Evolutionary conservation across 2,113 vertebrate genomes (phyloP).

Genomic region (Mobula birostris): DNA sequence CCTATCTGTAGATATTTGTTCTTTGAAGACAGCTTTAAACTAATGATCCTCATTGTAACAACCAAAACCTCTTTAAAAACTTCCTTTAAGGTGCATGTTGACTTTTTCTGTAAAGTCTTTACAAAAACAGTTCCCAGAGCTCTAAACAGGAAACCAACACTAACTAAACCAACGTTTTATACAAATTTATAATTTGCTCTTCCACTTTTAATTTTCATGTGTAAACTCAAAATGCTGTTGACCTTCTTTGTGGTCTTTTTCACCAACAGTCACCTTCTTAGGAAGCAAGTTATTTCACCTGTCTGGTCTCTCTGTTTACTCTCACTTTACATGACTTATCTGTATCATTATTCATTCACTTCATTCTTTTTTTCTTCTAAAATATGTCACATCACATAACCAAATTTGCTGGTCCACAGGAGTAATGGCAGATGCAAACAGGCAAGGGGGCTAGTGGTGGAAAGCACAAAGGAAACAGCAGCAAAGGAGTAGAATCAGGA

Average conservation of each 20-base stretch:
- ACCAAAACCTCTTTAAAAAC: neutral
- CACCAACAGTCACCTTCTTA: neutral
- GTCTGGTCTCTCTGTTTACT: neutral
- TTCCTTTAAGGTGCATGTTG: neutral
- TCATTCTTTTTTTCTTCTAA: neutral
- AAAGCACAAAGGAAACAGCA: no score
- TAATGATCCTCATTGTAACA: neutral
- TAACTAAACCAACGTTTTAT: neutral
- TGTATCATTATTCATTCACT: no score
- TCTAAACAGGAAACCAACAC: neutral
- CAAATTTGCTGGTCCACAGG: neutral
- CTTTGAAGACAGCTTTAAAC: neutral
- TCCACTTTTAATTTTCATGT: neutral
- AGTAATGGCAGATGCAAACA: no score
- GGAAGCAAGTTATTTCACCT: neutral
- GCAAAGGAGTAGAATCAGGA: no score
- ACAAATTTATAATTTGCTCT: neutral
- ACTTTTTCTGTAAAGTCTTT: neutral
- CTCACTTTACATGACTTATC: neutral
- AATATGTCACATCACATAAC: neutral
- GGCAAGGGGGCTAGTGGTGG: no score
- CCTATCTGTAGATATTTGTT: neutral
- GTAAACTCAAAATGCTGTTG: neutral
- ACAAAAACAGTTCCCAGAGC: neutral
- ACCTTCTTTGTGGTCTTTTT: neutral